Base-by-base conservation (phyloP, 35 echinoderm and acorn worm species). In the Holothuria glaberrima region DNA sequence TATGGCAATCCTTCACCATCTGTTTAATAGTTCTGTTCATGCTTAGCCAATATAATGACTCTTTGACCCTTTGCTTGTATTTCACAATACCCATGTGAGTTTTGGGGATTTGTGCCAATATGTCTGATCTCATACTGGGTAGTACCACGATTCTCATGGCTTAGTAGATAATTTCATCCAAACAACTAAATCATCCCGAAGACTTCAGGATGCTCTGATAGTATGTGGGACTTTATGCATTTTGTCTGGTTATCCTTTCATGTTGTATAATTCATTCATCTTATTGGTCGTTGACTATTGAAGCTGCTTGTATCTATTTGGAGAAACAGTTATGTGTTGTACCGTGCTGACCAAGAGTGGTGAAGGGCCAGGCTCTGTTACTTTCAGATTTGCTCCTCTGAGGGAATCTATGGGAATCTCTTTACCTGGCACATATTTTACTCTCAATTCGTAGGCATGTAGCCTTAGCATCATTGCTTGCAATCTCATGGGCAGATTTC, bases 191-290 rank as follows among this genome's bases (percentile, higher is more conserved):
- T 94, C 88, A 45, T n/a, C 92, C 30, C 92, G 48, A 6, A 69
- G 13, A 27, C 21, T 79, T 92, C 95, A 94, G 30, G 89, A 94
- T 69, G 85, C 33, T 89, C 92, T 22, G 22, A 94, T 94, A 5
- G 75, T 21, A 44, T 86, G 85, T 30, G 89, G 86, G 12, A 63
- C 65, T 69, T 97, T 88, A 35, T 85, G n/a, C 52, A 36, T 94
- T 5, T 63, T 91, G 48, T 91, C 86, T 74, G 89, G 95, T 92
- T 89, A 97, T 56, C 95, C 92, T 90, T 88, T 93, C 26, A 91
- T 93, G 9, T 26, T 69, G 21, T 87, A 44, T 6, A 90, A 69
- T 34, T 93, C 83, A 38, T 93, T 87, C 16, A 93, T 88, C 36
- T 92, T 90, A 61, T 84, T 65, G 20, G 84, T 73, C 35, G 89